These are phyloP conservation scores for Clarias laeviceps DNA, from an alignment of 2,797 vertebrate genomes.

Conservation along the genomic window DNA sequence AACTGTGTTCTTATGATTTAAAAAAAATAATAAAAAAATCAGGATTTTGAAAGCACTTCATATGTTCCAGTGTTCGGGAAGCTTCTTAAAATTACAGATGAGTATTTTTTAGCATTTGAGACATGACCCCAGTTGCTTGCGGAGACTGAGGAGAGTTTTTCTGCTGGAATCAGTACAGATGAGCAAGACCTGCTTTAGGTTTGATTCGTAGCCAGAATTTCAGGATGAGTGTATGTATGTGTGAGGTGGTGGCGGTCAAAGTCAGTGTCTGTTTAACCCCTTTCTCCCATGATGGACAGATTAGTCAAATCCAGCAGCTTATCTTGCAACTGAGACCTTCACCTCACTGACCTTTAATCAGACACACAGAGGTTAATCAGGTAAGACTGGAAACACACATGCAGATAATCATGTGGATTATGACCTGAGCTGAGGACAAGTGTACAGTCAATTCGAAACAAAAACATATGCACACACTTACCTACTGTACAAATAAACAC, in stretches of 20 bases:
- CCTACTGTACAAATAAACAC: not conserved
- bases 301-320: slow-evolving; percentile 67
- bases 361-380: not conserved
- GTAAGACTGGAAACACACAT: not conserved
- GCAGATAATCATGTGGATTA: not conserved
- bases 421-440: not conserved
- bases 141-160: not conserved
- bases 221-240: slow-evolving; percentile 22
- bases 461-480: not conserved
- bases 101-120: not conserved
- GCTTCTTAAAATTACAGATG: not conserved
- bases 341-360: slow-evolving; percentile 32
- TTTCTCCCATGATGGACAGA: slow-evolving; percentile 57
- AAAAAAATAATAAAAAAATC: not conserved
- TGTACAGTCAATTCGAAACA: not conserved
- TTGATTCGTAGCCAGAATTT: not conserved
- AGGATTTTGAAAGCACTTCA: not conserved
- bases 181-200: slow-evolving; percentile 5
- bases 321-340: slow-evolving; percentile 59
- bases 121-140: not conserved
- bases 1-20: not conserved
- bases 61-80: not conserved
- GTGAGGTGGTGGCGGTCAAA: slow-evolving; percentile 26
- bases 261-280: slow-evolving; percentile 55
- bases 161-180: too few relatives aligned